These are phyloP conservation scores for Melanerpes aurifrons DNA, from an alignment of 2,113 vertebrate genomes.

Conservation along the genomic window DNA sequence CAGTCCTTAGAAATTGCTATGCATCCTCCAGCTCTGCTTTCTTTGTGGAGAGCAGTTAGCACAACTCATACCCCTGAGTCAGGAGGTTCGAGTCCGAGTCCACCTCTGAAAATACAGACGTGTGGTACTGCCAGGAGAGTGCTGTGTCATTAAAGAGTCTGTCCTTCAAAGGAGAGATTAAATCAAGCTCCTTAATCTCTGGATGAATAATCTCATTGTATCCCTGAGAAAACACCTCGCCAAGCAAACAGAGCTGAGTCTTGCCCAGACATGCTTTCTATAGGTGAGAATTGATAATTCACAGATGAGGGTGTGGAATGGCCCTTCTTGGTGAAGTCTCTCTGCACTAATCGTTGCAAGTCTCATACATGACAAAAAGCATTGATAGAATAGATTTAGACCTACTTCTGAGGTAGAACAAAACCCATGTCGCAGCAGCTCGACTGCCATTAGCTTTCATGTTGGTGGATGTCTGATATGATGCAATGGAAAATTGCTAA, in stretches of 20 bases:
- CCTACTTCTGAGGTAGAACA: constrained; percentile 4
- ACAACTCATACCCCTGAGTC: fast-evolving
- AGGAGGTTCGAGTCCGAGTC: background rate
- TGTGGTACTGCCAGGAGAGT: background rate
- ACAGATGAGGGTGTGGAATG: constrained; percentile 2
- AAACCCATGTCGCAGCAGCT: background rate
- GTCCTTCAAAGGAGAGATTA: constrained; percentile 30
- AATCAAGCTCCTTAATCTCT: constrained; percentile 32
- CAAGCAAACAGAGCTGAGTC: background rate
- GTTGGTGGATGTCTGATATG: constrained; percentile 15
- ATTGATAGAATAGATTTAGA: constrained; percentile 42
- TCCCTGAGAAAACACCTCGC: constrained; percentile 46
- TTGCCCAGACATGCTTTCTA: constrained; percentile 40
- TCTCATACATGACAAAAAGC: background rate
- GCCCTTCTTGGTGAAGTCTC: background rate
- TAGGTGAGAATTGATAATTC: background rate
- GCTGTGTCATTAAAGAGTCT: background rate
- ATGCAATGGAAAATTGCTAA: constrained; percentile 38
- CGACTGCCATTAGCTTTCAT: background rate
- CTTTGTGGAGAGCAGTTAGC: background rate
- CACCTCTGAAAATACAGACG: background rate
- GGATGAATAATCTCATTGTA: constrained; percentile 52
- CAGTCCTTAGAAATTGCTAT: background rate
- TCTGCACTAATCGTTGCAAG: constrained; percentile 28
- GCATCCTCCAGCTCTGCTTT: background rate